Evolutionary conservation across 2,888 invertebrate species (phyloP).

Genomic region (Monochamus alternatus): DNA sequence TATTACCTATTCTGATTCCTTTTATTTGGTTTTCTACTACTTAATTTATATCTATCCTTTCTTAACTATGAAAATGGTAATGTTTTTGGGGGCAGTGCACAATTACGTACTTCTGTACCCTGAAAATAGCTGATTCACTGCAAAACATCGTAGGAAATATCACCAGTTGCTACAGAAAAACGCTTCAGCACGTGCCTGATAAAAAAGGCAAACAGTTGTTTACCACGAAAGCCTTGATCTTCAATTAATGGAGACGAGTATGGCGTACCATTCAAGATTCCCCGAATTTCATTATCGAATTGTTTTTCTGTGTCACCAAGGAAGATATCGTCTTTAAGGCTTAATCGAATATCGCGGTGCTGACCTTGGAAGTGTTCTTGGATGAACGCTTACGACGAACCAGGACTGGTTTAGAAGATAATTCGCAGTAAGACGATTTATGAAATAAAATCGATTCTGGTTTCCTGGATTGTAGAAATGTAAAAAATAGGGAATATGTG

Average conservation of each 20-base stretch:
- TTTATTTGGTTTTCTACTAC: no score
- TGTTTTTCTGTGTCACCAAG: conserved; percentile 9
- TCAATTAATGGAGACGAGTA: not conserved
- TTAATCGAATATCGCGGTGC: not conserved
- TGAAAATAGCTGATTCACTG: no score
- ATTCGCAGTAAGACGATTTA: no score
- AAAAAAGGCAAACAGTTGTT: not conserved
- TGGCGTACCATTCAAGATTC: not conserved
- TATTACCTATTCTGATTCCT: no score
- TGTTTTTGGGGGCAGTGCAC: no score
- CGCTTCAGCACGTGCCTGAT: not conserved
- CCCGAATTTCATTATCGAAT: not conserved
- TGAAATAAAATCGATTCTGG: no score
- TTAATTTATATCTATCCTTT: no score
- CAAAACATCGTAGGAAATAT: not conserved
- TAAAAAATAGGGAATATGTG: no score
- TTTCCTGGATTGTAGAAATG: no score
- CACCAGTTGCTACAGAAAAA: not conserved
- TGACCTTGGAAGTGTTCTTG: conserved; percentile 7
- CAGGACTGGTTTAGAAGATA: no score
- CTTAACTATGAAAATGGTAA: no score
- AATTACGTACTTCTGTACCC: no score
- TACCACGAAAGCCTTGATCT: not conserved
- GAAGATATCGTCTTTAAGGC: conserved; percentile 10
- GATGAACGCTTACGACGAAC: not conserved